Conservation (phyloP, 2,113 vertebrate species). For the Bubo bubo region DNA sequence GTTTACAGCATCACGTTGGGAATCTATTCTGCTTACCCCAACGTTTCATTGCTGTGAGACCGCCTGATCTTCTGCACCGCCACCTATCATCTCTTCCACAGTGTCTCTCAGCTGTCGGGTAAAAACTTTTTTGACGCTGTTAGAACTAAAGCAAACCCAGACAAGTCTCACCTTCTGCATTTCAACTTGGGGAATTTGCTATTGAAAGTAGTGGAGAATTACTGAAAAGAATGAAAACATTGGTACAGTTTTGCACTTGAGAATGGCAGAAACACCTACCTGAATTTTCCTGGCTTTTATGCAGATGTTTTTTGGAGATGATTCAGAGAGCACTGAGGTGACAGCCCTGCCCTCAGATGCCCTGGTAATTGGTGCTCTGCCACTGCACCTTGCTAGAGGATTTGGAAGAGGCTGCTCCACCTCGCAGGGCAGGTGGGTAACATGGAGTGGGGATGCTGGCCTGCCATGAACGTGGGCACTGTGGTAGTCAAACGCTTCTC, state of each 20-base stretch:
- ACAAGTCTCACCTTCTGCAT: rapidly evolving
- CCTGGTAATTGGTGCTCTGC: background rate
- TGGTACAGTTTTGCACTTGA: background rate
- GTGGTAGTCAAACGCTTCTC: background rate
- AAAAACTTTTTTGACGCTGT: background rate
- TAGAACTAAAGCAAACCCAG: background rate
- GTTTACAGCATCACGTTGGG: background rate
- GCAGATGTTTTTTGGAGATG: background rate
- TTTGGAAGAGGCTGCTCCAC: background rate
- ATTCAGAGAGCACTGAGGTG: background rate
- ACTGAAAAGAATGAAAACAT: background rate
- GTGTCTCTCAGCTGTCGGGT: background rate
- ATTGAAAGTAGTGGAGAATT: background rate
- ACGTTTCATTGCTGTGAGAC: background rate
- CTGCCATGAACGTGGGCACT: rapidly evolving
- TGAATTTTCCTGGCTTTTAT: background rate
- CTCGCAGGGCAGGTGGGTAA: background rate
- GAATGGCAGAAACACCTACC: background rate
- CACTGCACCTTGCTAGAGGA: background rate
- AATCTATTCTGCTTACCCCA: background rate
- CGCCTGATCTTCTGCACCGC: background rate
- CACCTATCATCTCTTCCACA: background rate
- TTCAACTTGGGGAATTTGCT: background rate
- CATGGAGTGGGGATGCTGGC: background rate
- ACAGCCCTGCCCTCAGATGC: background rate